A percentile compares a stretch with the other conserved stretches of the same genome.
Evolutionary conservation across 1,140 invertebrate species (phyloP).

Genomic region (Aleiodes sp.): DNA sequence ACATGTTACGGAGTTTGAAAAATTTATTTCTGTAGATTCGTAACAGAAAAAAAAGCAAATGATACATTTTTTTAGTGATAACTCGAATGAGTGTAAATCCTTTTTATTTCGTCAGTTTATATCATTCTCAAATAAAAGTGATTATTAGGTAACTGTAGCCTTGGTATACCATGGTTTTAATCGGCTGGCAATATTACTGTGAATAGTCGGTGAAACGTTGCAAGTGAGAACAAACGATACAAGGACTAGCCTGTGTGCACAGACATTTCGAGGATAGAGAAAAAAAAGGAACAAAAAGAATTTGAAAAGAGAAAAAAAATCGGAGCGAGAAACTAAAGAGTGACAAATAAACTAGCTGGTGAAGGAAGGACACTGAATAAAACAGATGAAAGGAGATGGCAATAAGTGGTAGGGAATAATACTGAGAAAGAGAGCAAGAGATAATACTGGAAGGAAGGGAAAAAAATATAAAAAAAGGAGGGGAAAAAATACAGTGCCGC

Average conservation of each 20-base stretch:
- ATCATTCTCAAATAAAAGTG: not conserved
- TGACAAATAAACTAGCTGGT: no score
- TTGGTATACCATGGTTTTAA: constrained; percentile 48
- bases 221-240: constrained; percentile 47
- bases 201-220: constrained; percentile 31
- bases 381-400: not conserved
- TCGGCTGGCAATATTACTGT: constrained; percentile 45
- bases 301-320: no score
- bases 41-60: not conserved
- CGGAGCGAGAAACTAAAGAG: no score
- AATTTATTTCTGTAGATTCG: not conserved
- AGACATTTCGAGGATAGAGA: not conserved
- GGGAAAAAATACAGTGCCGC: constrained; percentile 12
- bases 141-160: constrained; percentile 57
- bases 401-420: not conserved
- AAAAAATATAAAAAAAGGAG: not conserved
- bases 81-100: constrained; percentile 3
- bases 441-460: not conserved
- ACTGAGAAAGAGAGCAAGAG: not conserved
- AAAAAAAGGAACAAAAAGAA: constrained; percentile 7
- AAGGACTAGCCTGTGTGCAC: constrained; percentile 20
- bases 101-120: not conserved
- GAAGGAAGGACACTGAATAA: constrained; percentile 5
- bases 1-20: not conserved
- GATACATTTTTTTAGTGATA: not conserved